A percentile compares a stretch with the other conserved stretches of the same genome.
phyloP scores from a whole-genome alignment of 2,888 invertebrate genomes.

The Ormyrus thymus region DNA sequence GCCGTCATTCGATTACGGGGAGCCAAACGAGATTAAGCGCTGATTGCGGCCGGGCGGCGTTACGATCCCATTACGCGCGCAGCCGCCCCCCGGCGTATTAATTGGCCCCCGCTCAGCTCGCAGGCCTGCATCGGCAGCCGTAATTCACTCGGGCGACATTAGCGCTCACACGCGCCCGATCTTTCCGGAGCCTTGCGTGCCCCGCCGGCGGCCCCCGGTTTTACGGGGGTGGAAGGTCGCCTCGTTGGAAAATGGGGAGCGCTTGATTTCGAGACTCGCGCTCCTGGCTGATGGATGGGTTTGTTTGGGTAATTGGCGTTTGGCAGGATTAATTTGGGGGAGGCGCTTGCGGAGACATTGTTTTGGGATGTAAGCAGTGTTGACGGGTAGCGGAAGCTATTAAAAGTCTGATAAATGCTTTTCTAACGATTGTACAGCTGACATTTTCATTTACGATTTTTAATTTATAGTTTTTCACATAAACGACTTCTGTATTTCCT shows the following conservation, averaged over 20 bases:
- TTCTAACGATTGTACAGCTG: no score
- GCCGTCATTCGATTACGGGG: conserved; percentile 33
- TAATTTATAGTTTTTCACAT: no score
- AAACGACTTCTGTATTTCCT: no score
- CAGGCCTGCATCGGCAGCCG: not conserved
- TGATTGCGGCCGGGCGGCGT: conserved; percentile 21
- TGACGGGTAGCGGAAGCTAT: not conserved
- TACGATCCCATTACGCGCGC: conserved; percentile 1
- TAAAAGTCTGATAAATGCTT: no score
- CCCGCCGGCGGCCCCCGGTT: no score
- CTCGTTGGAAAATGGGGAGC: no score
- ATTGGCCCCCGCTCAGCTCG: not conserved
- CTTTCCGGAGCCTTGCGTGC: no score
- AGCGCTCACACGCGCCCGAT: not conserved
- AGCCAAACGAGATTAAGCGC: conserved; percentile 22
- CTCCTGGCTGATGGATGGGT: not conserved
- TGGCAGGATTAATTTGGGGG: no score
- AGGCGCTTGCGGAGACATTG: not conserved
- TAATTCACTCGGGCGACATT: conserved; percentile 17
- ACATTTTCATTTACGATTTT: no score
- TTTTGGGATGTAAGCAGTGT: not conserved
- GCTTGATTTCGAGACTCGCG: no score
- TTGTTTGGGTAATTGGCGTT: no score
- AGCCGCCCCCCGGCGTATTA: not conserved
- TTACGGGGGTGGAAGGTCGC: no score